phyloP scores from a whole-genome alignment of 2,888 invertebrate genomes.

The Hipparchia semele region DNA sequence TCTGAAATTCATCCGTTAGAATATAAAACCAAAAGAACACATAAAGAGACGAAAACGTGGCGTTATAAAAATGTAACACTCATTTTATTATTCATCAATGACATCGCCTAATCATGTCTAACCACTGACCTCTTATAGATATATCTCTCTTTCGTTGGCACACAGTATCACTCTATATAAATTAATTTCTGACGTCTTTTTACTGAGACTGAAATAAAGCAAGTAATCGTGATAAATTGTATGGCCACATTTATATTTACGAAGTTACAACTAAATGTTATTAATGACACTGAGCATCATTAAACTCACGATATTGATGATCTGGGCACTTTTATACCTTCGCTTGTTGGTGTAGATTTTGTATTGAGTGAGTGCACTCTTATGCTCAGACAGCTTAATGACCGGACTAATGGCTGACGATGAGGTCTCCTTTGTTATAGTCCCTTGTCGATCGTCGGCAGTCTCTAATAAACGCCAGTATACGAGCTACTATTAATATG shows the following conservation, averaged over 20 bases:
- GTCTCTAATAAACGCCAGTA: conserved; percentile 35
- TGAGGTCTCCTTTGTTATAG: conserved; percentile 56
- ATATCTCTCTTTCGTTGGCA: background rate
- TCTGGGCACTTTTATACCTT: conserved; percentile 35
- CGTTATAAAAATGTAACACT: too few species aligned
- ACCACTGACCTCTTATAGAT: too few species aligned
- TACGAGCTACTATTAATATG: conserved; percentile 23
- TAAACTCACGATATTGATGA: conserved; percentile 33
- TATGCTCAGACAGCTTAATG: conserved; percentile 59
- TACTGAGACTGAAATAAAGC: background rate
- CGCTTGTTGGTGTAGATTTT: conserved; percentile 30
- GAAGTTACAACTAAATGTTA: background rate
- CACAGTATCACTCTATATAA: background rate
- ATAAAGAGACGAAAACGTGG: too few species aligned
- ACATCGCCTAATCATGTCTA: too few species aligned
- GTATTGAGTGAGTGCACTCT: conserved; percentile 48
- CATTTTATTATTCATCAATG: too few species aligned
- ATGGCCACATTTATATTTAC: background rate
- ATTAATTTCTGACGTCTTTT: conserved; percentile 2
- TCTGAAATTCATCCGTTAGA: too few species aligned
- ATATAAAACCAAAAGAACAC: too few species aligned
- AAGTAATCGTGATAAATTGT: conserved; percentile 8
- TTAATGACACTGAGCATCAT: conserved; percentile 16
- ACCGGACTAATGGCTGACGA: conserved; percentile 55
- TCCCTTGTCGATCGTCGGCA: conserved; percentile 48